Evolutionary conservation across 1,140 invertebrate species (phyloP).

Genomic region (Neodiprion fabricii): DNA sequence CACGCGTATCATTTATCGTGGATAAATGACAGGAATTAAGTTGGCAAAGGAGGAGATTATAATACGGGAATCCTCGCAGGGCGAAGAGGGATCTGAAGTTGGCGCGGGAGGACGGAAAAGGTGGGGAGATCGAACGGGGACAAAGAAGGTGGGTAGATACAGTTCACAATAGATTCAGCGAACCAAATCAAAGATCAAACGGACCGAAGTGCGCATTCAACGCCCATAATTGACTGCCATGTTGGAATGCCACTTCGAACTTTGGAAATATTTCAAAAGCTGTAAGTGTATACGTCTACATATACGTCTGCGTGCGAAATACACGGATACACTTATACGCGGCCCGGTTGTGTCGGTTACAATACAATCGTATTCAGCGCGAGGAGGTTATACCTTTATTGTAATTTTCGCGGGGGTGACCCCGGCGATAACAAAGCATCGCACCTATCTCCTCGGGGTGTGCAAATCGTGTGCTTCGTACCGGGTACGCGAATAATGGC

Average conservation of each 20-base stretch:
- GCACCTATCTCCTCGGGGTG: too few species aligned
- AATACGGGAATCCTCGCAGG: neutral
- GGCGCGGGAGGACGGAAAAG: conserved; percentile 30
- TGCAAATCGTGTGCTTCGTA: too few species aligned
- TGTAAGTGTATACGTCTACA: too few species aligned
- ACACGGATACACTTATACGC: too few species aligned
- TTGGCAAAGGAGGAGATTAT: neutral
- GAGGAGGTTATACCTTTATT: too few species aligned
- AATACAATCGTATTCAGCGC: too few species aligned
- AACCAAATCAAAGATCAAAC: conserved; percentile 61
- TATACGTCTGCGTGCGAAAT: too few species aligned
- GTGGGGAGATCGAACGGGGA: conserved; percentile 33
- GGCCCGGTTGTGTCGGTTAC: too few species aligned
- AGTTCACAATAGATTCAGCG: conserved; percentile 59
- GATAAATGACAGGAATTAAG: neutral
- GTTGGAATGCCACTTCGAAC: conserved; percentile 2
- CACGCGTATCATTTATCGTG: too few species aligned
- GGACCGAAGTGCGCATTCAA: conserved; percentile 47
- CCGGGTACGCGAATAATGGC: too few species aligned
- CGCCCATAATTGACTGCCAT: conserved; percentile 46
- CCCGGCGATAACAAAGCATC: too few species aligned
- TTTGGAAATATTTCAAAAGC: neutral
- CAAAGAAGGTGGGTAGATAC: conserved; percentile 57
- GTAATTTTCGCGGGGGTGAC: too few species aligned
- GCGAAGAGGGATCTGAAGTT: neutral